phyloP scores from a whole-genome alignment of 2,113 vertebrate genomes.

The Mesoclemmys tuberculata region DNA sequence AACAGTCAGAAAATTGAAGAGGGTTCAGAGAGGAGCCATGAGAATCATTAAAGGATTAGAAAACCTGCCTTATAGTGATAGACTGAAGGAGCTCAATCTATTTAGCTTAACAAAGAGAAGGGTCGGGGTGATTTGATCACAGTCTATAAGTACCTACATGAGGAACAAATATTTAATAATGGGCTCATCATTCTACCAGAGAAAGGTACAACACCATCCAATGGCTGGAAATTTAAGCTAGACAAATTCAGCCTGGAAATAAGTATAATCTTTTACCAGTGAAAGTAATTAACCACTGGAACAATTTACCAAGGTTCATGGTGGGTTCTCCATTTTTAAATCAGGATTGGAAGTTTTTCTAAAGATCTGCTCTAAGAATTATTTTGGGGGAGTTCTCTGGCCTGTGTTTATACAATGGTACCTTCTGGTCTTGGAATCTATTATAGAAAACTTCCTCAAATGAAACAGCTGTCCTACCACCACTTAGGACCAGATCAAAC shows the following conservation, averaged over 20 bases:
- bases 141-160: not conserved
- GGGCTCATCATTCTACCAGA: not conserved
- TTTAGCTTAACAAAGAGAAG: not conserved
- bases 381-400: not conserved
- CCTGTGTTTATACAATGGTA: not conserved
- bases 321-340: not conserved
- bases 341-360: not conserved
- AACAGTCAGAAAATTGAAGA: not conserved
- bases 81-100: not conserved
- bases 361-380: not conserved
- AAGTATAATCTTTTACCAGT: not conserved
- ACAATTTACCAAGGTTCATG: not conserved
- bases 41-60: not conserved
- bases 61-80: not conserved
- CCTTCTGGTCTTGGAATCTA: not conserved
- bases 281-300: not conserved
- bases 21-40: not conserved
- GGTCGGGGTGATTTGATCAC: not conserved
- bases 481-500: not conserved
- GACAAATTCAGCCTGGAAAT: not conserved
- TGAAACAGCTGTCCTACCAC: not conserved
- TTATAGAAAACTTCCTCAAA: not conserved
- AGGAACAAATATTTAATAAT: not conserved
- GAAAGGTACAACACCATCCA: not conserved
- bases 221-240: not conserved